Evolutionary conservation across 2,888 invertebrate species (phyloP).

Genomic region (Steinernema carpocapsae): DNA sequence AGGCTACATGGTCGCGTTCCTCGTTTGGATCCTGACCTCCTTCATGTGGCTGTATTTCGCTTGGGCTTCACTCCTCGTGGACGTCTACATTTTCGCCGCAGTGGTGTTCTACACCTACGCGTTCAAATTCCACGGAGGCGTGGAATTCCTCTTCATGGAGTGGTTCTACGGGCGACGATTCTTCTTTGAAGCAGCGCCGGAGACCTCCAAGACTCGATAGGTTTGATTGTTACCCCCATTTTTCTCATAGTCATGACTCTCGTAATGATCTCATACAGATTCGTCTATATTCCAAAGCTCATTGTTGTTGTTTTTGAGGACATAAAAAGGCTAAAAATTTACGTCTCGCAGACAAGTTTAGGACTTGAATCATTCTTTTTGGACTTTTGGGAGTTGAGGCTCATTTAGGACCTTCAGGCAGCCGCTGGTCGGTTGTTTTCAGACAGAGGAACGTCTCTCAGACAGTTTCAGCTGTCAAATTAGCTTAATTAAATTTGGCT

Average conservation of each 20-base stretch:
- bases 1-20: conserved; percentile 49
- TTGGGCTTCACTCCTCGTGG: conserved; percentile 29
- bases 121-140: conserved; percentile 51
- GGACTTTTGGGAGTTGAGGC: too few relatives aligned
- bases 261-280: conserved; percentile 9
- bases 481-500: too few relatives aligned
- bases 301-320: too few relatives aligned
- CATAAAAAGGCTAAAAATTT: too few relatives aligned
- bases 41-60: conserved; percentile 45
- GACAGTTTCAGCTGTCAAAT: too few relatives aligned
- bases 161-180: conserved; percentile 54
- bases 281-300: conserved; percentile 10
- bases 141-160: conserved; percentile 57
- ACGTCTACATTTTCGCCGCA: conserved; percentile 50
- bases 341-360: too few relatives aligned
- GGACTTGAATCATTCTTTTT: too few relatives aligned
- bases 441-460: too few relatives aligned
- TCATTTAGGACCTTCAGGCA: too few relatives aligned
- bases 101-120: conserved; percentile 53
- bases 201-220: conserved; percentile 7
- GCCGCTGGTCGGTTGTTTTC: too few relatives aligned
- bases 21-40: conserved; percentile 43
- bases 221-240: not conserved
- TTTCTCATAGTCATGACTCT: conserved; percentile 13
- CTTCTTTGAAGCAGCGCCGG: conserved; percentile 40